phyloP scores from a whole-genome alignment of 2,888 invertebrate genomes.

The Cylloceria caligata region DNA sequence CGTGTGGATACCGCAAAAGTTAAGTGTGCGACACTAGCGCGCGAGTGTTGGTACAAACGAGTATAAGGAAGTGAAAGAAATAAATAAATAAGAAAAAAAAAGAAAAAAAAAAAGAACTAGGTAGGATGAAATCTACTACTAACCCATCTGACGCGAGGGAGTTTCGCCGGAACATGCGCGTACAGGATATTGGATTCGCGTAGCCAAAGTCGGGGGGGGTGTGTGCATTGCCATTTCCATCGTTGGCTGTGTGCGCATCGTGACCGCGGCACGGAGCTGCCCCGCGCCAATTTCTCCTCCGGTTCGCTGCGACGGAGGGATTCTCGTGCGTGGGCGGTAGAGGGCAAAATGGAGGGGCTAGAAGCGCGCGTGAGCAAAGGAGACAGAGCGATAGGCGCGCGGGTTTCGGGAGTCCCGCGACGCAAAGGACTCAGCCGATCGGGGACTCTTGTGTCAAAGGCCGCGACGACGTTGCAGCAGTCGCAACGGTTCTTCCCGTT shows the following conservation, averaged over 20 bases:
- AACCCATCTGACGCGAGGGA: conserved; percentile 46
- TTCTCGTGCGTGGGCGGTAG: conserved; percentile 38
- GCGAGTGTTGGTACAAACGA: background rate
- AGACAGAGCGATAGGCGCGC: background rate
- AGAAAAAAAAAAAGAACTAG: conserved; percentile 6
- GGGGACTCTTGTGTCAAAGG: conserved; percentile 55
- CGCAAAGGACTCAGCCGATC: conserved; percentile 24
- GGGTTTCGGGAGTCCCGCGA: background rate
- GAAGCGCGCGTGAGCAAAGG: conserved; percentile 3
- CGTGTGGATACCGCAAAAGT: background rate
- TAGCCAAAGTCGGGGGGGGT: conserved; percentile 54
- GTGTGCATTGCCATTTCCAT: conserved; percentile 55
- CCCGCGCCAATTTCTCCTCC: conserved; percentile 53
- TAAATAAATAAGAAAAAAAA: background rate
- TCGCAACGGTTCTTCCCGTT: conserved; percentile 46
- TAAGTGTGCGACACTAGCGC: background rate
- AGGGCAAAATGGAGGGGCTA: conserved; percentile 21
- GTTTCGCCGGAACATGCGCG: conserved; percentile 57
- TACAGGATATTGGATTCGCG: conserved; percentile 57
- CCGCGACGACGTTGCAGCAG: conserved; percentile 58
- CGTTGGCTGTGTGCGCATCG: conserved; percentile 56
- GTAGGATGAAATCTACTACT: conserved; percentile 8
- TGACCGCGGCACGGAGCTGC: conserved; percentile 24
- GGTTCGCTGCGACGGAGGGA: background rate
- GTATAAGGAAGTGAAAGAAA: too few relatives aligned